Evolutionary conservation across 2,797 vertebrate genomes (phyloP).

Genomic region (Etheostoma nigrum): DNA sequence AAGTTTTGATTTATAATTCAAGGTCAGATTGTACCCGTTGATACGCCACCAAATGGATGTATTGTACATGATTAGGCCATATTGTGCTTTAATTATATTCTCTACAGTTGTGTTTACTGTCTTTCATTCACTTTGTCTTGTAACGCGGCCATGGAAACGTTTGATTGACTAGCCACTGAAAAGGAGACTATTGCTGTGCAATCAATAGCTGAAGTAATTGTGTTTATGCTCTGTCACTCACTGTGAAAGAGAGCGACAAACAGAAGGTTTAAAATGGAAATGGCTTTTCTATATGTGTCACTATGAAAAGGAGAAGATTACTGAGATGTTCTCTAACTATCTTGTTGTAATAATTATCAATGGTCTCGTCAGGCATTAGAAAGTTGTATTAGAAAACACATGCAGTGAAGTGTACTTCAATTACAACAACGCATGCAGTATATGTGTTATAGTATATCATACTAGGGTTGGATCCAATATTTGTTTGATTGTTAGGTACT

Average conservation of each 20-base stretch:
- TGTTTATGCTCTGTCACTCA: constrained; percentile 9
- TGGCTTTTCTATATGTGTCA: neutral
- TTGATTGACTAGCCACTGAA: neutral
- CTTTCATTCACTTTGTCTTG: constrained; percentile 1
- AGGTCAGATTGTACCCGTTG: neutral
- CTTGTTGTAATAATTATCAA: neutral
- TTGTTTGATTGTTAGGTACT: no score
- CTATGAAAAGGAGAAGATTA: constrained; percentile 2
- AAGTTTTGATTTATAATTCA: constrained; percentile 7
- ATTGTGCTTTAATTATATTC: constrained; percentile 7
- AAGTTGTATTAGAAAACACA: neutral
- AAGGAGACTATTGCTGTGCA: neutral
- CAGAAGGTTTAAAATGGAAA: constrained; percentile 8
- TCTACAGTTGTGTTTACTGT: constrained; percentile 11
- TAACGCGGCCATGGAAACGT: neutral
- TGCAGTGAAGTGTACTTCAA: neutral
- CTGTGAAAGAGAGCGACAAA: neutral
- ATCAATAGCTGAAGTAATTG: constrained; percentile 22
- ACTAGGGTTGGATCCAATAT: no score
- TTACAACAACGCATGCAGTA: neutral
- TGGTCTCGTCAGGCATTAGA: neutral
- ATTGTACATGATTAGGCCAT: neutral
- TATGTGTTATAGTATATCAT: neutral
- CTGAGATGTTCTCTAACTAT: neutral
- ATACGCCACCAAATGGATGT: neutral